Evolutionary conservation across 1,140 invertebrate genomes (phyloP).

Genomic region (Heliconius eleuchia): DNA sequence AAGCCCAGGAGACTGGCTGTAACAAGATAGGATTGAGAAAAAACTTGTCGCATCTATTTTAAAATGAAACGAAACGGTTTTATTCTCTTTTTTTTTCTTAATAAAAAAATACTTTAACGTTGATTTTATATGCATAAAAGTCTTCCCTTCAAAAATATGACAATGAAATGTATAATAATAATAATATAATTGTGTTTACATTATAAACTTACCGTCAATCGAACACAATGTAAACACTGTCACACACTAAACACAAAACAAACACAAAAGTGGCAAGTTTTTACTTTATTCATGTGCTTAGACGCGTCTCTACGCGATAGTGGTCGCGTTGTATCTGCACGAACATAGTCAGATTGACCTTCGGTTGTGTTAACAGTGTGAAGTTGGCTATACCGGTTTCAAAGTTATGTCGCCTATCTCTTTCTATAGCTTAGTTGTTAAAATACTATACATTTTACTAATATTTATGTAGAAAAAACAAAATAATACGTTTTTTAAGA

Average conservation of each 20-base stretch:
- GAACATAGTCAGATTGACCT: constrained; percentile 9
- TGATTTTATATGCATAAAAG: background rate
- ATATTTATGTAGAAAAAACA: background rate
- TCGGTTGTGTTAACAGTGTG: constrained; percentile 13
- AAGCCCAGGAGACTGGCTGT: constrained; percentile 34
- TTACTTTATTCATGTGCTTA: background rate
- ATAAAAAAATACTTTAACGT: constrained; percentile 1
- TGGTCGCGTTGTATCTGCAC: background rate
- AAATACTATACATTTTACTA: constrained; percentile 1
- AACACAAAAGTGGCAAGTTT: background rate
- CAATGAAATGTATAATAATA: background rate
- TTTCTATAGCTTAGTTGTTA: constrained; percentile 10
- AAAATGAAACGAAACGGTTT: constrained; percentile 13
- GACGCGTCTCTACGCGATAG: background rate
- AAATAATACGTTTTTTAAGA: background rate
- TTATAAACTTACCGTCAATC: background rate
- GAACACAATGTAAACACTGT: background rate
- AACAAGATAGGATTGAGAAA: constrained; percentile 36
- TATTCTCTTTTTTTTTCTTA: background rate
- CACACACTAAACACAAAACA: constrained; percentile 7
- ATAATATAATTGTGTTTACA: background rate
- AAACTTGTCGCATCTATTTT: constrained; percentile 26
- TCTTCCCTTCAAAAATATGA: background rate
- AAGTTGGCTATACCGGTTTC: constrained; percentile 11
- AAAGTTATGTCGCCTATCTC: constrained; percentile 2